Evolutionary conservation across 2,113 vertebrate species (phyloP).

Genomic region (Lepus americanus): DNA sequence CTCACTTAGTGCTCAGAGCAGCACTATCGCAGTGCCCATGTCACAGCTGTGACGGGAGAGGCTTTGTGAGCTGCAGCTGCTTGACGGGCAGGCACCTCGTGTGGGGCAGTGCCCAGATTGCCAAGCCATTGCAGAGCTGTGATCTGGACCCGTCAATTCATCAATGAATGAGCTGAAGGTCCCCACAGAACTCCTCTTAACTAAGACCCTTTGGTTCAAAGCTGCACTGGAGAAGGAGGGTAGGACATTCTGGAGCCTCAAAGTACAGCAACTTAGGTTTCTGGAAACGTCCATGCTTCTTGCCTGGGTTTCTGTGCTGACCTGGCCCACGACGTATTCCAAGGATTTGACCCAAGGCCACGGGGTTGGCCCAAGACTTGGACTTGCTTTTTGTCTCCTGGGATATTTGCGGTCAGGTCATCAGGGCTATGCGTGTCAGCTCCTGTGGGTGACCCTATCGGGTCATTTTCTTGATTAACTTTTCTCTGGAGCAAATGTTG

Average conservation of each 20-base stretch:
- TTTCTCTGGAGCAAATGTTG: conserved; percentile 50
- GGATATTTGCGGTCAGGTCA: background rate
- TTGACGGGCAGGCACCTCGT: background rate
- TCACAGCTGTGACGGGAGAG: background rate
- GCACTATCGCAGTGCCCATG: background rate
- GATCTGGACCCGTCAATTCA: background rate
- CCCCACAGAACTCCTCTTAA: background rate
- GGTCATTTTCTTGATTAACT: conserved; percentile 56
- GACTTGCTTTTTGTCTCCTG: background rate
- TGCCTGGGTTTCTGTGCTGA: background rate
- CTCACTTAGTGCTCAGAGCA: background rate
- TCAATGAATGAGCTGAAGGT: background rate
- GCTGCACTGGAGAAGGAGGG: background rate
- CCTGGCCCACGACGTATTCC: background rate
- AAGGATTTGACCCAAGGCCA: background rate
- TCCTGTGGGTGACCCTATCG: background rate
- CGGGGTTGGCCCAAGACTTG: background rate
- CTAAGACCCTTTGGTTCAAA: background rate
- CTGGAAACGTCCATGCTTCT: background rate
- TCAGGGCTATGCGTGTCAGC: background rate
- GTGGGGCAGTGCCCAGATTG: background rate
- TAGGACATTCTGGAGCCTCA: too few species aligned
- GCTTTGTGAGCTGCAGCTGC: background rate
- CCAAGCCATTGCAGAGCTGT: background rate
- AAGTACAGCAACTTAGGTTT: background rate